A percentile compares a stretch with the other conserved stretches of the same genome.
phyloP scores from a whole-genome alignment of 2,888 invertebrate species.

The Pinctada fucata region DNA sequence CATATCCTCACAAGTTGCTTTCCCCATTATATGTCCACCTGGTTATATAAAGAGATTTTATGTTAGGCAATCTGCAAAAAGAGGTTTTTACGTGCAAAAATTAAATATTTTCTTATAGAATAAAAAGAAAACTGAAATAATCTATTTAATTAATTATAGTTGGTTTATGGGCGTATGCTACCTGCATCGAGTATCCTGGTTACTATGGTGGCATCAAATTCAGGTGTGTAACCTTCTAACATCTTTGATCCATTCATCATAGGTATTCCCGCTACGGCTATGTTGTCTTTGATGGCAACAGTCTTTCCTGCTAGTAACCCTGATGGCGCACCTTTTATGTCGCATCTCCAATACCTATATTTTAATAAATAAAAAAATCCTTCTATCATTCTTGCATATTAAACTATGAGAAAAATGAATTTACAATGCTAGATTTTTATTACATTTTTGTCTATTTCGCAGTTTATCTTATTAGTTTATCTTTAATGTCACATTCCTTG shows the following conservation, averaged over 20 bases:
- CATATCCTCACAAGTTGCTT: slow-evolving; percentile 67
- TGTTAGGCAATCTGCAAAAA: too few relatives aligned
- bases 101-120: too few relatives aligned
- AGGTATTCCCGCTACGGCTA: slow-evolving; percentile 65
- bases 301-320: slow-evolving; percentile 68
- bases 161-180: slow-evolving; percentile 28
- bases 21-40: slow-evolving; percentile 72
- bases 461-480: too few relatives aligned
- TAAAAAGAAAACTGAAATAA: too few relatives aligned
- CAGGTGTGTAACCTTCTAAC: slow-evolving; percentile 68
- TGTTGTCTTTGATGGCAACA: slow-evolving; percentile 61
- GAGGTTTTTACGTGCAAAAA: too few relatives aligned
- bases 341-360: slow-evolving; percentile 66
- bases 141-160: too few relatives aligned
- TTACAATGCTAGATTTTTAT: too few relatives aligned
- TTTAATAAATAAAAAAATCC: too few relatives aligned
- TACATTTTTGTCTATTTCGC: too few relatives aligned
- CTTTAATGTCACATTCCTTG: too few relatives aligned
- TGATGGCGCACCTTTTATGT: slow-evolving; percentile 61
- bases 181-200: slow-evolving; percentile 70
- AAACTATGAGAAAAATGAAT: too few relatives aligned
- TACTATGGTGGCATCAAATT: slow-evolving; percentile 70
- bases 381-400: too few relatives aligned
- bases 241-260: slow-evolving; percentile 66
- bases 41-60: neutral